Percentiles rank a stretch among this genome's conserved stretches.
Conservation (phyloP, 1,140 invertebrate genomes). For the Phthorimaea operculella region DNA sequence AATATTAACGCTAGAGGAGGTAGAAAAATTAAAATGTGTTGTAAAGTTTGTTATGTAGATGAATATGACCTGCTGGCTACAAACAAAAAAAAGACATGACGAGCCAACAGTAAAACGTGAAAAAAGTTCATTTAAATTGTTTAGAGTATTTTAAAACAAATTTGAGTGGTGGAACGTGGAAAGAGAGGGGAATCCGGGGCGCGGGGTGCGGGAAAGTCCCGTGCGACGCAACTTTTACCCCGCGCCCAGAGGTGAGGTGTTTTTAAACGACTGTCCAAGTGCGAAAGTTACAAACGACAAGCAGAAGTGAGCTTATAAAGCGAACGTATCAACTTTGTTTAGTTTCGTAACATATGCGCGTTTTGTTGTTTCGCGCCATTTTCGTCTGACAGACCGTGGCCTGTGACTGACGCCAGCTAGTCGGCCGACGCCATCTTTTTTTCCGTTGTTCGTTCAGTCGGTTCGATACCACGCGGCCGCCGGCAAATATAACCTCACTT, state of each 20-base stretch:
- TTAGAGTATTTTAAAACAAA: constrained; percentile 16
- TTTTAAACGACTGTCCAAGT: constrained; percentile 29
- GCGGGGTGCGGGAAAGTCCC: constrained; percentile 2
- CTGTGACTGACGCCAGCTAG: too few relatives aligned
- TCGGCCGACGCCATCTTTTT: too few relatives aligned
- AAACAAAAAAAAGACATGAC: not conserved
- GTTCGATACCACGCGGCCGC: too few relatives aligned
- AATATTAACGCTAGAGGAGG: not conserved
- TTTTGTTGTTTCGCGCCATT: too few relatives aligned
- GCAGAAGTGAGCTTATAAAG: too few relatives aligned
- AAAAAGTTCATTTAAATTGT: not conserved
- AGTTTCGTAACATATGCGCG: too few relatives aligned
- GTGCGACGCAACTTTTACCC: constrained; percentile 19
- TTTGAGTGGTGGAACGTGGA: constrained; percentile 14
- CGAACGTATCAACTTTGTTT: too few relatives aligned
- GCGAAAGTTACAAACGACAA: constrained; percentile 17
- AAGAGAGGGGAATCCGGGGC: constrained; percentile 6
- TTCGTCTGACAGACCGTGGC: too few relatives aligned
- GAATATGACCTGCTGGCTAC: not conserved
- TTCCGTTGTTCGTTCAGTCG: too few relatives aligned
- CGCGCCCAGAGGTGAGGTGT: constrained; percentile 17
- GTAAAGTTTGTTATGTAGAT: not conserved
- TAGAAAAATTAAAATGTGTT: not conserved
- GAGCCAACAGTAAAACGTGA: not conserved
- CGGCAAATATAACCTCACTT: too few relatives aligned